Conservation (phyloP, 1,140 invertebrate genomes). For the Camponotus floridanus region DNA sequence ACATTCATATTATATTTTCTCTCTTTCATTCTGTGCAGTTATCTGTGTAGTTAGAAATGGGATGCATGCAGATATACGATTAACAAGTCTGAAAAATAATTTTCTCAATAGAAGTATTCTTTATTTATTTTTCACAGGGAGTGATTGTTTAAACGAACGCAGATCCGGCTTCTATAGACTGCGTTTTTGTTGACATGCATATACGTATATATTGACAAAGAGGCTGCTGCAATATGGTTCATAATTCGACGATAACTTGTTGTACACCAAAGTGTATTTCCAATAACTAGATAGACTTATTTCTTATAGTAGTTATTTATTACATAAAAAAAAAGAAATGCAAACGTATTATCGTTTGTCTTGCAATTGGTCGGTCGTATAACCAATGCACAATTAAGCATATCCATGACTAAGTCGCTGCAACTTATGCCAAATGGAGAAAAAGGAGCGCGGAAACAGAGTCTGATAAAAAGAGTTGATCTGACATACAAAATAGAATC, state of each 20-base stretch:
- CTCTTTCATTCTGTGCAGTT: background rate
- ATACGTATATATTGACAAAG: conserved; percentile 46
- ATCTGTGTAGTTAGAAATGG: background rate
- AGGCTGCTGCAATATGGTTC: conserved; percentile 69
- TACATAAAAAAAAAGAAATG: background rate
- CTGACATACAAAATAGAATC: conserved; percentile 50
- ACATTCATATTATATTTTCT: background rate
- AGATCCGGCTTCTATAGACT: conserved; percentile 68
- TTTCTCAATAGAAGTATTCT: background rate
- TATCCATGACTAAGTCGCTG: conserved; percentile 78
- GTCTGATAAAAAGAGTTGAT: conserved; percentile 45
- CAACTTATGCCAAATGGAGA: conserved; percentile 58
- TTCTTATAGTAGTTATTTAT: conserved; percentile 71
- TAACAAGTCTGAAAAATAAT: conserved; percentile 30
- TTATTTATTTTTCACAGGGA: conserved; percentile 31
- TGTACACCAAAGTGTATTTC: conserved; percentile 73
- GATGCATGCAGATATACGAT: background rate
- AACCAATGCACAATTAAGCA: conserved; percentile 73
- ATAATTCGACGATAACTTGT: conserved; percentile 74
- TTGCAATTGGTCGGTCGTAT: conserved; percentile 56
- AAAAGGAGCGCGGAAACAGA: conserved; percentile 70
- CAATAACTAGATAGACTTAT: conserved; percentile 71
- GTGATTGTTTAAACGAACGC: conserved; percentile 42
- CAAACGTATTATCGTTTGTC: conserved; percentile 65
- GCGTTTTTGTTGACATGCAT: conserved; percentile 67